A percentile compares a stretch with the other conserved stretches of the same genome.
Conservation (phyloP, 2,113 vertebrate genomes). For the Otus sunia region DNA sequence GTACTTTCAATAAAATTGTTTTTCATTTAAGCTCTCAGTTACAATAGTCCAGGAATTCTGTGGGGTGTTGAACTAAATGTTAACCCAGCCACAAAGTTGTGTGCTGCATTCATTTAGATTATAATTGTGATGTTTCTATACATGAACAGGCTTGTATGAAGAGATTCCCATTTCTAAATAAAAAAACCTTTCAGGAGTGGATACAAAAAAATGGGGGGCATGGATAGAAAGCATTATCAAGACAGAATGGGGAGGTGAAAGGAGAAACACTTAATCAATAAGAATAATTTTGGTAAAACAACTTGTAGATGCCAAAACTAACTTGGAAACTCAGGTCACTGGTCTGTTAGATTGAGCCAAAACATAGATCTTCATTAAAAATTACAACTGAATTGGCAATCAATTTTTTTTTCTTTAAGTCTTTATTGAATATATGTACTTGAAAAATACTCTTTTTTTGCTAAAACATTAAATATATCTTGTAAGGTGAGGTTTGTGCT, state of each 20-base stretch:
- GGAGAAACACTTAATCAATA: background rate
- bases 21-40: background rate
- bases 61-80: background rate
- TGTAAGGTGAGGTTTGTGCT: background rate
- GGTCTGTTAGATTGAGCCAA: background rate
- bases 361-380: background rate
- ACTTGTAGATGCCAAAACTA: background rate
- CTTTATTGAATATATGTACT: background rate
- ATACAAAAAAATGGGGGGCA: background rate
- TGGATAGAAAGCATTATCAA: background rate
- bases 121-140: background rate
- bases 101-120: background rate
- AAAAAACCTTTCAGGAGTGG: background rate
- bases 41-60: background rate
- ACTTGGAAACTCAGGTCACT: background rate
- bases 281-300: background rate
- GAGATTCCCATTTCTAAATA: background rate
- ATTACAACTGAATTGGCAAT: background rate
- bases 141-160: background rate
- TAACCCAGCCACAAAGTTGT: background rate
- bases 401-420: background rate
- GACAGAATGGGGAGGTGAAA: background rate
- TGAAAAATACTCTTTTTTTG: background rate
- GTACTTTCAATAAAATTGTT: background rate
- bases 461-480: background rate